Evolutionary conservation across 1,140 invertebrate species (phyloP), one percentile per base, ranked within the genome.

Genomic region (Drosophila punjabiensis): DNA sequence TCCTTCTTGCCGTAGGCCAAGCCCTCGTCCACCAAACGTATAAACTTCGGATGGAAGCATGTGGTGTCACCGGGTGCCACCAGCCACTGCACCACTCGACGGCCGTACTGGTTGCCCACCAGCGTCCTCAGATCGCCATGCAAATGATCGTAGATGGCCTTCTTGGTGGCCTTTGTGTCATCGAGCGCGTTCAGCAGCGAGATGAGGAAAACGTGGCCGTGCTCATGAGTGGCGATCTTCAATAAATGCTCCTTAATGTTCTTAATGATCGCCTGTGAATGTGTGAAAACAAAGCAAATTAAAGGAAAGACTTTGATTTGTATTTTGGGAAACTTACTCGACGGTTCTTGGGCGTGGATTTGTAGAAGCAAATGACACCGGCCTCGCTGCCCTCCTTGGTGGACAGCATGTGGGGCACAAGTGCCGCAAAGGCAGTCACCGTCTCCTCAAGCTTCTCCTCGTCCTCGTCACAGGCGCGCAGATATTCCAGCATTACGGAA

Each of bases 181-280:
- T 99, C 98, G 2, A 98, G 96, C n/a, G 95, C 95, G 92, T 99
- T 98, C 76, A 99, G 96, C 52, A 99, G 94, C 1, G 97, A 95
- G 62, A 99, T 94, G 35, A 99, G 92, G 10, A 98, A 95, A 20
- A 97, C 93, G 92, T 98, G 96, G 0, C 98, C 98, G 86, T 98
- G 95, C 93, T 99, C 97, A 76, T 98, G 98, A 39, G 95, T 95
- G 24, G 96, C 96, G 11, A 98, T 95, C 71, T 97, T 96, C 13
- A 96, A 94, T 5, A 98, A 94, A 93, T 98, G 96, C 52, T 96
- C 96, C 93, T 99, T 98, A 6, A 99, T 95, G 48, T 95, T 94
- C 94, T 99, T 99, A 59, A 96, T 95, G 11, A 96, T 95, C 39
- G 94, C 94, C 95, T 96, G 79, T 1, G 9, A 0, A 11, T 28